Conservation (phyloP, 2,113 vertebrate species). For the Castor canadensis region DNA sequence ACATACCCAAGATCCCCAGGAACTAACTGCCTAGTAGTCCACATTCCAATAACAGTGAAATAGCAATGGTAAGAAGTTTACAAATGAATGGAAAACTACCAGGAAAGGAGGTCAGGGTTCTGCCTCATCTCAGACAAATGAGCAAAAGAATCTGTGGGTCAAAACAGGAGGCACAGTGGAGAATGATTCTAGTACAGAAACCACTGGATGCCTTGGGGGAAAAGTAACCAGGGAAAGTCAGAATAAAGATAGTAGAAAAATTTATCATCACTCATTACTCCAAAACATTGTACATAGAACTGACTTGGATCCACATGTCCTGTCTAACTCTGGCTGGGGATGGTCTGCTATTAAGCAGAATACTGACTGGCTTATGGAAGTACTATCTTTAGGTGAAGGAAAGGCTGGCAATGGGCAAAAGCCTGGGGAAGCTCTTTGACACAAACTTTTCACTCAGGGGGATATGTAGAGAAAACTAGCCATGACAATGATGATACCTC, state of each 20-base stretch:
- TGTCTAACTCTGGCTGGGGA: conserved; percentile 98
- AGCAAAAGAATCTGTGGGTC: conserved; percentile 87
- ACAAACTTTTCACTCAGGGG: conserved; percentile 91
- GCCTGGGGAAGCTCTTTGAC: conserved; percentile 91
- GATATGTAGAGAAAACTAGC: conserved; percentile 88
- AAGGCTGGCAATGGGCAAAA: conserved; percentile 91
- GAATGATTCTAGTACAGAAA: conserved; percentile 92
- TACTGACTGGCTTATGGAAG: conserved; percentile 95
- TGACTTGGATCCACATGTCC: conserved; percentile 96
- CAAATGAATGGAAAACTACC: conserved; percentile 94
- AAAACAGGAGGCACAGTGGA: conserved; percentile 87
- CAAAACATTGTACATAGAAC: conserved; percentile 85
- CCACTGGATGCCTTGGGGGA: conserved; percentile 90
- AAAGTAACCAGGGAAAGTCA: conserved; percentile 84
- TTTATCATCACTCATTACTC: conserved; percentile 85
- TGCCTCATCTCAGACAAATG: conserved; percentile 77
- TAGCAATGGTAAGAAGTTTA: conserved; percentile 87
- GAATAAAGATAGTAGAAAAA: conserved; percentile 86
- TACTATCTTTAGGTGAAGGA: conserved; percentile 86
- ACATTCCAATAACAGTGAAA: conserved; percentile 88
- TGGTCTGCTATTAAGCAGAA: conserved; percentile 98
- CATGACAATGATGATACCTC: conserved; percentile 85
- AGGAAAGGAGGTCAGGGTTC: conserved; percentile 91
- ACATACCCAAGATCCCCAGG: conserved; percentile 91
- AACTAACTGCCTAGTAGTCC: conserved; percentile 89